These are phyloP conservation scores for Macrobrachium rosenbergii DNA, from an alignment of 1,140 invertebrate genomes.

Conservation along the genomic window DNA sequence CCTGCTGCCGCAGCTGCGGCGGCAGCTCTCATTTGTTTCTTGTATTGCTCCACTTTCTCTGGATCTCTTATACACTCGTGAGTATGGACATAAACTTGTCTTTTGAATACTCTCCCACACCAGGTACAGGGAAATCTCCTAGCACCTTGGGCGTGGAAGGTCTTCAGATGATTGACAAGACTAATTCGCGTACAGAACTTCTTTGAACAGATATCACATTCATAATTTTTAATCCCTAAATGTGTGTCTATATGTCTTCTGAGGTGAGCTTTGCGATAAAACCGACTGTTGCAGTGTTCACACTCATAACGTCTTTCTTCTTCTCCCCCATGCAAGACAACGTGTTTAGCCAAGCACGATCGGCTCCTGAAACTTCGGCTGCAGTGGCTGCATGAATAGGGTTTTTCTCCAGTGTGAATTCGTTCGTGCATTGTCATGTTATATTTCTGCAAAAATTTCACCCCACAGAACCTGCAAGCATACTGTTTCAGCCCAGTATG, in stretches of 20 bases:
- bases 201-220: slow-evolving; percentile 88
- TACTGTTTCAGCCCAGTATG: slow-evolving; percentile 82
- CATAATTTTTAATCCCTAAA: slow-evolving; percentile 88
- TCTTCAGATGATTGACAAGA: slow-evolving; percentile 52
- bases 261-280: slow-evolving; percentile 57
- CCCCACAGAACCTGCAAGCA: slow-evolving; percentile 73
- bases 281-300: slow-evolving; percentile 55
- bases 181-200: slow-evolving; percentile 71
- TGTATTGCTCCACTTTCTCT: neutral
- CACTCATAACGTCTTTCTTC: slow-evolving; percentile 45
- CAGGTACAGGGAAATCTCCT: slow-evolving; percentile 53
- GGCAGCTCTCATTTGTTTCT: neutral
- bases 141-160: slow-evolving; percentile 54
- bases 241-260: slow-evolving; percentile 75
- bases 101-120: slow-evolving; percentile 55
- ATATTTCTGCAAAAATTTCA: slow-evolving; percentile 70
- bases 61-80: slow-evolving; percentile 42
- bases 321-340: slow-evolving; percentile 56
- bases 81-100: slow-evolving; percentile 50
- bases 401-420: slow-evolving; percentile 61
- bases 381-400: slow-evolving; percentile 53
- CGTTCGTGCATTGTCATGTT: slow-evolving; percentile 64
- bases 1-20: neutral
- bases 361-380: slow-evolving; percentile 54
- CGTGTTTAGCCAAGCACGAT: slow-evolving; percentile 53